phyloP scores from a whole-genome alignment of 64 coral and sea anemone genomes.

The Montipora foliosa region DNA sequence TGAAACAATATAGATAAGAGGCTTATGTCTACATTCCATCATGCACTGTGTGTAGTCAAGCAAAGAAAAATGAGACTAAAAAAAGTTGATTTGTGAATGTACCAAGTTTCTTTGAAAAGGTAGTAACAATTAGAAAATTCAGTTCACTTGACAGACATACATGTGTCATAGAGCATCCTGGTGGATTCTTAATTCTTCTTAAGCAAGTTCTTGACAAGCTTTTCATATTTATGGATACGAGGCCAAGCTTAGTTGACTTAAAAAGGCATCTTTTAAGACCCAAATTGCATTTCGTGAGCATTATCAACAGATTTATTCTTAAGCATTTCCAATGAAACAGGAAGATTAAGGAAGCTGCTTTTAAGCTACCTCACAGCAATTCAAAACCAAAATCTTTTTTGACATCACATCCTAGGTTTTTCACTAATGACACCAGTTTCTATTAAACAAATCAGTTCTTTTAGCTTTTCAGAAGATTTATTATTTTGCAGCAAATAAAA shows the following conservation, averaged over 20 bases:
- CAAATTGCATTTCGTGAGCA: background rate
- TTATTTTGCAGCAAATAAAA: too few species aligned
- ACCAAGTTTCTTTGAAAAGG: background rate
- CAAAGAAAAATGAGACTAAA: background rate
- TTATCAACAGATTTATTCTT: background rate
- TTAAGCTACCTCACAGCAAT: background rate
- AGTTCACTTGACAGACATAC: background rate
- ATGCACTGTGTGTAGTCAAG: background rate
- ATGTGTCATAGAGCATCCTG: background rate
- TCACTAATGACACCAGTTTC: background rate
- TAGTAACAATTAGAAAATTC: too few species aligned
- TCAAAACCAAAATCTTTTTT: background rate
- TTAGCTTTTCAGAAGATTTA: background rate
- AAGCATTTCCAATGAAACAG: background rate
- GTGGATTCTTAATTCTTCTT: background rate
- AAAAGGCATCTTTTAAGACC: background rate
- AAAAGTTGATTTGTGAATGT: background rate
- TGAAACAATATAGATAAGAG: conserved; percentile 24
- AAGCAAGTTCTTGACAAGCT: background rate
- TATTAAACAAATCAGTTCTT: background rate
- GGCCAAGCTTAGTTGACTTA: background rate
- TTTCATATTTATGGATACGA: background rate
- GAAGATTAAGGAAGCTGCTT: background rate
- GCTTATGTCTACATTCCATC: conserved; percentile 33
- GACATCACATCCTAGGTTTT: background rate